Evolutionary conservation across 1,140 invertebrate species (phyloP), one percentile per base, ranked within the genome.

Genomic region (Conus betulinus): DNA sequence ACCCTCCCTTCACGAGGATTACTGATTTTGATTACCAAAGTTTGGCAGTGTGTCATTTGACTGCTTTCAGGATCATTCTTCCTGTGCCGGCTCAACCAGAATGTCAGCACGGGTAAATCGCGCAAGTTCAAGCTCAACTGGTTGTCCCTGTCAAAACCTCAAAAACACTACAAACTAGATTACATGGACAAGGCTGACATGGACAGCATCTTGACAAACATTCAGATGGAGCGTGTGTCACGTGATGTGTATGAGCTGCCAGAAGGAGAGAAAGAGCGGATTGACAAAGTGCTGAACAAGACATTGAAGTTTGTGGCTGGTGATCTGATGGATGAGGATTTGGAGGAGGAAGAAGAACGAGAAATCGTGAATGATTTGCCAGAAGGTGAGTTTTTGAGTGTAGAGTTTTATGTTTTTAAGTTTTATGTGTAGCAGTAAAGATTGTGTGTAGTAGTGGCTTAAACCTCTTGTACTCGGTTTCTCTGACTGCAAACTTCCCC

Each of bases 1-100:
- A 25, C 23, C 84, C 51, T 5, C 39, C n/a, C 23, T 84, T 51
- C 23, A 81, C n/a, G 23, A 57, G 51, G 52, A 13, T 63, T 88
- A 52, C 74, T 83, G 20, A 83, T 17, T 6, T 6, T 87, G n/a
- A 87, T 53, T 51, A 63, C 67, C 74, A 83, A 27, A 39, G 27
- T 39, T 39, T 88, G 8, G 25, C 67, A 60, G 39, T 39, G 39
- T 39, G 39, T 39, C 3, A 39, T 39, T 39, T 39, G 57, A 85
- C 89, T 84, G 82, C 88, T 93, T 92, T 97, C 98, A 95, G 97
- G 97, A 78, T 97, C 97, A 79, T 98, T 98, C 95, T 99, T 98
- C 94, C 96, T 99, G 74, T 99, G 98, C 94, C 98, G 98, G 95
- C 97, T 98, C 7, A 97, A 97, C 95, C 98, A 98, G 96, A 98